A percentile compares a stretch with the other conserved stretches of the same genome.
Evolutionary conservation across 2,797 vertebrate genomes (phyloP).

Genomic region (Thunnus albacares): DNA sequence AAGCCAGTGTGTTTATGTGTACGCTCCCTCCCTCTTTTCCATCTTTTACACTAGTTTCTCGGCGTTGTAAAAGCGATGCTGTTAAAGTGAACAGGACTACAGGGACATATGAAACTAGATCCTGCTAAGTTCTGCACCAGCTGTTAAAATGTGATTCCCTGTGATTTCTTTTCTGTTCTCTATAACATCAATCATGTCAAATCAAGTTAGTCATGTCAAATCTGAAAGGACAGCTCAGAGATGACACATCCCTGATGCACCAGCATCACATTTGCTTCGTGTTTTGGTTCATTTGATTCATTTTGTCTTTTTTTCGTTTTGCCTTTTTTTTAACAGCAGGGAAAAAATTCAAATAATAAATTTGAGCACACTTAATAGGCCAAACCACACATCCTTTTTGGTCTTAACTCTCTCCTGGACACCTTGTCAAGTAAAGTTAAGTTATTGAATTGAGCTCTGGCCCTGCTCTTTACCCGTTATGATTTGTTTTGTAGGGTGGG

Average conservation of each 20-base stretch:
- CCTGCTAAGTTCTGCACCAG: conserved; percentile 65
- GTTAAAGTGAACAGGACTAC: conserved; percentile 72
- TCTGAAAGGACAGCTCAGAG: neutral
- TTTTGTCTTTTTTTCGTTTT: conserved; percentile 5
- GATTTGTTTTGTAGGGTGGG: conserved; percentile 87
- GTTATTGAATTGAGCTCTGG: conserved; percentile 51
- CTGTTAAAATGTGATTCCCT: conserved; percentile 61
- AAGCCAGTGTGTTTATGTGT: conserved; percentile 15
- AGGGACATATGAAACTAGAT: conserved; percentile 74
- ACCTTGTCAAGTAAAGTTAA: conserved; percentile 35
- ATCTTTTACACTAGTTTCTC: conserved; percentile 56
- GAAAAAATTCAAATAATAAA: conserved; percentile 28
- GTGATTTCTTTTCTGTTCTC: conserved; percentile 43
- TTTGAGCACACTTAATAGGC: conserved; percentile 10
- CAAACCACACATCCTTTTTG: conserved; percentile 32
- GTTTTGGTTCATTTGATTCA: conserved; percentile 17
- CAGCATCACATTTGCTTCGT: conserved; percentile 14
- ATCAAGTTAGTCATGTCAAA: conserved; percentile 7
- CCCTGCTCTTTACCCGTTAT: conserved; percentile 54
- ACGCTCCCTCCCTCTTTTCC: conserved; percentile 37
- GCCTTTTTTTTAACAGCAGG: neutral
- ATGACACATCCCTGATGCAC: conserved; percentile 5
- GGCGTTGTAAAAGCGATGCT: conserved; percentile 71
- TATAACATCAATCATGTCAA: conserved; percentile 36
- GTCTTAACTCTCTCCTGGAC: conserved; percentile 16